Percentiles rank a stretch among this genome's conserved stretches.
These are phyloP conservation scores for Oxyura jamaicensis DNA, from an alignment of 2,113 vertebrate species.

Conservation along the genomic window DNA sequence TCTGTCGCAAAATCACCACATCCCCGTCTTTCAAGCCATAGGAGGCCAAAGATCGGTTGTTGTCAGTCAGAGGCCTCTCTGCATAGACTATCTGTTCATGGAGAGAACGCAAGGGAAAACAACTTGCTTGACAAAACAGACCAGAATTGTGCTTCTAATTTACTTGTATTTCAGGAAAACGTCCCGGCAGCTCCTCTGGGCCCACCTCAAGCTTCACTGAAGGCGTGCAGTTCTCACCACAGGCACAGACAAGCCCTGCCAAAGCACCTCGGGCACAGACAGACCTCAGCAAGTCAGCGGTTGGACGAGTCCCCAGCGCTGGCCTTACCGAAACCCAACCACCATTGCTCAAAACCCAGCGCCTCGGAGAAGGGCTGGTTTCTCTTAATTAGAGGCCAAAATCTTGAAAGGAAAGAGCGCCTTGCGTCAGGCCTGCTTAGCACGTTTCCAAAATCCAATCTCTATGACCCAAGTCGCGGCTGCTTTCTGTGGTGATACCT, in stretches of 20 bases:
- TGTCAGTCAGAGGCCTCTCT: constrained; percentile 91
- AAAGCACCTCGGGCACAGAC: background rate
- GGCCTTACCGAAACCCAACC: background rate
- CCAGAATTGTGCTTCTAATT: too few relatives aligned
- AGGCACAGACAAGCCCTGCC: background rate
- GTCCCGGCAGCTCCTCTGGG: background rate
- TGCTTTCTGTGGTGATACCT: fast-evolving
- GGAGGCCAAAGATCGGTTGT: constrained; percentile 89
- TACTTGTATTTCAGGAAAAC: background rate
- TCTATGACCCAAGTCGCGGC: fast-evolving
- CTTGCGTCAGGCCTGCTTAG: background rate
- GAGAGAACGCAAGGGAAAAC: background rate
- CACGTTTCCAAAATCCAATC: background rate
- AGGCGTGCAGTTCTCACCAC: background rate
- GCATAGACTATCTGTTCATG: constrained; percentile 86
- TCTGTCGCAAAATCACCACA: constrained; percentile 92
- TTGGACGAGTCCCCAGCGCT: fast-evolving
- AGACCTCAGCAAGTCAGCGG: fast-evolving
- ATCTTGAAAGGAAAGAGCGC: background rate
- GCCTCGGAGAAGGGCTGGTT: fast-evolving
- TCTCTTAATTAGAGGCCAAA: background rate
- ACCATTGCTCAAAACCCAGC: background rate
- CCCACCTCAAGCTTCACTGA: background rate
- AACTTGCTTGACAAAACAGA: background rate
- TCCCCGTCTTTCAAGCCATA: constrained; percentile 98